These are phyloP conservation scores for Drosophila stalkeri DNA, from an alignment of 2,888 invertebrate genomes.

Conservation along the genomic window DNA sequence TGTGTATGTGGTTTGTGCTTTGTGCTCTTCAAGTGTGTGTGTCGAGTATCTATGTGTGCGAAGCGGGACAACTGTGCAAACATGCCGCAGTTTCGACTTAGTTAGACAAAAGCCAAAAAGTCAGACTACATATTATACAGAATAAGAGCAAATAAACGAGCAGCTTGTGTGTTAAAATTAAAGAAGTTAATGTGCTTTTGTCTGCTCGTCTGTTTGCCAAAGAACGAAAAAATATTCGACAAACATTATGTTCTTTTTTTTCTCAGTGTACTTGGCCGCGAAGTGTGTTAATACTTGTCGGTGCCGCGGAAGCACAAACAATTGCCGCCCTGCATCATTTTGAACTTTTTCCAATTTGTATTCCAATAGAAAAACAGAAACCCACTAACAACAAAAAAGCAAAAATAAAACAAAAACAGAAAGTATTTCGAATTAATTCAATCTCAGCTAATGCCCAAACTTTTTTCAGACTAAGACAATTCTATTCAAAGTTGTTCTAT, in stretches of 20 bases:
- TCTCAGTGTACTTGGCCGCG: slow-evolving; percentile 20
- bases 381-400: slow-evolving; percentile 14
- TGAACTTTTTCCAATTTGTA: slow-evolving; percentile 50
- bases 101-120: slow-evolving; percentile 58
- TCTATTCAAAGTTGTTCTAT: slow-evolving; percentile 1
- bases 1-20: slow-evolving; percentile 6
- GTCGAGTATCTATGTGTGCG: slow-evolving; percentile 14
- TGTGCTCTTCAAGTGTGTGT: background rate
- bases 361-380: slow-evolving; percentile 57
- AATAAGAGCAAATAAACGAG: slow-evolving; percentile 38
- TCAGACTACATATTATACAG: slow-evolving; percentile 33
- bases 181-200: slow-evolving; percentile 18
- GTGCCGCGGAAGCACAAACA: slow-evolving; percentile 15
- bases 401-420: slow-evolving; percentile 21
- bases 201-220: slow-evolving; percentile 20
- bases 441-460: slow-evolving; percentile 60
- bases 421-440: slow-evolving; percentile 46
- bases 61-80: slow-evolving; percentile 68
- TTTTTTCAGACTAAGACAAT: slow-evolving; percentile 35
- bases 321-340: slow-evolving; percentile 15
- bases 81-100: slow-evolving; percentile 49
- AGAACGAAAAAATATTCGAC: slow-evolving; percentile 1
- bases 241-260: slow-evolving; percentile 20
- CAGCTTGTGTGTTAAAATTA: slow-evolving; percentile 32
- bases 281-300: slow-evolving; percentile 1